These are phyloP conservation scores for Dendrocincla tyrannina DNA, from an alignment of 2,797 vertebrate genomes.

Conservation along the genomic window DNA sequence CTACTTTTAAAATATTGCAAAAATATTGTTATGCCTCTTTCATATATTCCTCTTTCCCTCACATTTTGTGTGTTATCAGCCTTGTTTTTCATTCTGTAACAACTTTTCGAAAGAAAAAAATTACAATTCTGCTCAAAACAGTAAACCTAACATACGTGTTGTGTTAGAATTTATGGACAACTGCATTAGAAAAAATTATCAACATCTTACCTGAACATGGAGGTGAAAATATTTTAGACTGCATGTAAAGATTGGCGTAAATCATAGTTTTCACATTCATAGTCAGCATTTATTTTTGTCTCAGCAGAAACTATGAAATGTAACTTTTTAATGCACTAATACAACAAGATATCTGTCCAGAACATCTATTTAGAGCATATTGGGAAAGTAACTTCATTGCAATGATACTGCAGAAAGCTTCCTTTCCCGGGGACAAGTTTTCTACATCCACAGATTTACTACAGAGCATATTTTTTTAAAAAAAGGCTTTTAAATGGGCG, in stretches of 20 bases:
- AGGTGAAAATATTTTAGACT: neutral
- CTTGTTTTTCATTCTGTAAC: neutral
- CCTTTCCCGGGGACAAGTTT: neutral
- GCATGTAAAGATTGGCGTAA: neutral
- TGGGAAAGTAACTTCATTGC: neutral
- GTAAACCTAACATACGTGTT: neutral
- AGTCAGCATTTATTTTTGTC: neutral
- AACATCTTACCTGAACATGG: neutral
- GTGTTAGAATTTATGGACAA: neutral
- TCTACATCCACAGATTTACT: neutral
- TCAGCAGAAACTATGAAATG: neutral
- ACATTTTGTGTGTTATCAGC: neutral
- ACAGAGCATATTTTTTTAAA: neutral
- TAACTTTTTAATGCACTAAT: neutral
- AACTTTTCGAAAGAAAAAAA: neutral
- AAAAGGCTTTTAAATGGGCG: neutral
- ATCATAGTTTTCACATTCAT: neutral
- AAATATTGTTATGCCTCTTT: neutral
- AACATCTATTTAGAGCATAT: neutral
- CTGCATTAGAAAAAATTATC: neutral
- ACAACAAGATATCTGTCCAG: neutral
- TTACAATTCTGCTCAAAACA: neutral
- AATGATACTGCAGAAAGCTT: neutral
- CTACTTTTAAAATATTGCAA: neutral
- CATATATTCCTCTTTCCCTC: neutral